A percentile compares a stretch with the other conserved stretches of the same genome.
Evolutionary conservation across 2,797 vertebrate species (phyloP).

Genomic region (Xenopus petersii): DNA sequence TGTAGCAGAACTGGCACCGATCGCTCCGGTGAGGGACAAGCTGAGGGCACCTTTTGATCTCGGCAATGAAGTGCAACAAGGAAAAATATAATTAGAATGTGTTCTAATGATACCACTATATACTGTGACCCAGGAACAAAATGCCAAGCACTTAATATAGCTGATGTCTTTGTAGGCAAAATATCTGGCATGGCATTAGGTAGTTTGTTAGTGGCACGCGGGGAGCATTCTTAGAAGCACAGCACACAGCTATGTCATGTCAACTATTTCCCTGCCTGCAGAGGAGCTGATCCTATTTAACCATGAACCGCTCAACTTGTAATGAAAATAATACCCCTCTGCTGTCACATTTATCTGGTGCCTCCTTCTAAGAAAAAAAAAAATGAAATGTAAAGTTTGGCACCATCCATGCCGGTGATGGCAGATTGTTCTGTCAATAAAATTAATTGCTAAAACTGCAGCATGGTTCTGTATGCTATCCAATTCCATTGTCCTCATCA

Average conservation of each 20-base stretch:
- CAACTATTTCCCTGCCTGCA: not conserved
- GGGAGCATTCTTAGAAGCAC: not conserved
- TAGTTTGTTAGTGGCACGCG: no score
- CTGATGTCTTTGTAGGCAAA: not conserved
- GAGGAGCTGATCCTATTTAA: not conserved
- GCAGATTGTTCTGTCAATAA: slow-evolving; percentile 60
- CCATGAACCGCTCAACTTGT: not conserved
- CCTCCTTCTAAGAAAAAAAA: slow-evolving; percentile 9
- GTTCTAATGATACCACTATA: not conserved
- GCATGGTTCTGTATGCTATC: slow-evolving; percentile 49
- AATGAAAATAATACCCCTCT: not conserved
- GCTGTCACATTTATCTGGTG: not conserved
- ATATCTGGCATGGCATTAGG: not conserved
- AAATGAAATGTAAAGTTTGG: slow-evolving; percentile 29
- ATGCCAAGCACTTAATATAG: not conserved
- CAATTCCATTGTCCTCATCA: slow-evolving; percentile 57
- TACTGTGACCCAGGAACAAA: not conserved
- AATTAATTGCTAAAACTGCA: slow-evolving; percentile 63
- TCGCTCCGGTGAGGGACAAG: slow-evolving; percentile 19
- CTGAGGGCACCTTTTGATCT: slow-evolving; percentile 19
- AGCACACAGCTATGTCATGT: not conserved
- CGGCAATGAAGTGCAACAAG: slow-evolving; percentile 4
- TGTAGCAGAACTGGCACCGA: slow-evolving; percentile 16
- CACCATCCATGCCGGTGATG: slow-evolving; percentile 2
- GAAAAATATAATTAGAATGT: not conserved